Base-by-base conservation (phyloP, 2,113 vertebrate genomes). In the Cathartes aura region DNA sequence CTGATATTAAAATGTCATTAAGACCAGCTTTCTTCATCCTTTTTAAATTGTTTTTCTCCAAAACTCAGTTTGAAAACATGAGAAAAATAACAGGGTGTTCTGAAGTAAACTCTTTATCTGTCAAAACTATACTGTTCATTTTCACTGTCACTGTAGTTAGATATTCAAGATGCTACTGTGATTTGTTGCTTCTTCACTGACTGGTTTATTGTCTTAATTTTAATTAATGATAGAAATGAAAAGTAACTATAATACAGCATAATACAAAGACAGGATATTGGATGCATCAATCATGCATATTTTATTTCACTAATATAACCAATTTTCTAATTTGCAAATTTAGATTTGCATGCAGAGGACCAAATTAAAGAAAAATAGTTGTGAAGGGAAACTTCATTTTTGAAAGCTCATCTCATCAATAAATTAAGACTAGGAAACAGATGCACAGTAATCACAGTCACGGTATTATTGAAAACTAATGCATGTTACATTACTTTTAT, bases 191-290 rank as follows among this genome's bases (percentile, higher is more conserved):
- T 83, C 60, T 94, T 96, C 87, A 72, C 43, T 93, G 84, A 76
- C 62, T 89, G n/a, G 36, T 83, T 91, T 93, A 89, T 89, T 96
- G 73, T 86, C 90, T 89, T 71, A 79, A 92, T 89, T 97, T 96
- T 98, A 97, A 94, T 96, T 95, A 94, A 96, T 94, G 47, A 93
- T 88, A 27, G 10, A 56, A 95, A 92, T 91, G 19, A 94, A 94
- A 93, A 91, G 32, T 83, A 93, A 73, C 55, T 90, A 50, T 62
- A 92, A 81, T 89, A 64, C 4, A 40, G 8, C 11, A 66, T 47
- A 75, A 83, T 64, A 72, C 19, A 93, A 95, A 94, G 68, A 47
- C 60, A 87, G 84, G 59, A 71, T 94, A 87, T 96, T 91, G 84
- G 53, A 90, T 82, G 22, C 50, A 94, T 97, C 75, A 95, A 82